These are phyloP conservation scores for Oscheius sp. DNA, from an alignment of 1,140 invertebrate genomes.

Conservation along the genomic window DNA sequence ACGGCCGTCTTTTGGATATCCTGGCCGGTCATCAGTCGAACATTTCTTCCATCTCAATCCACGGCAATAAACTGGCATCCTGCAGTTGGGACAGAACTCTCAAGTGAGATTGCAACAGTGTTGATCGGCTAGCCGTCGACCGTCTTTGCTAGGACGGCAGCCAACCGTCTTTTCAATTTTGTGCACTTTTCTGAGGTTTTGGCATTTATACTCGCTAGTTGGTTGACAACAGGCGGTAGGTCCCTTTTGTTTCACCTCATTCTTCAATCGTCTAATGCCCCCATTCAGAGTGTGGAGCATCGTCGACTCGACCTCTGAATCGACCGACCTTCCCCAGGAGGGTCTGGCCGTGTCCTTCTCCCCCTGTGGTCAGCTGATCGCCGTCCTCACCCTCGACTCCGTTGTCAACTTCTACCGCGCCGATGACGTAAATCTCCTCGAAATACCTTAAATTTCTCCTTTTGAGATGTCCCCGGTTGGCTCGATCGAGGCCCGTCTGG, in stretches of 20 bases:
- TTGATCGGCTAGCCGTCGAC: no score
- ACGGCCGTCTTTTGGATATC: conserved; percentile 82
- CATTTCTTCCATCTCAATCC: conserved; percentile 77
- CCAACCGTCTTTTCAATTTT: no score
- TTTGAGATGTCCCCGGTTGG: conserved; percentile 49
- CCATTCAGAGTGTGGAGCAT: conserved; percentile 78
- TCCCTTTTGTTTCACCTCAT: not conserved
- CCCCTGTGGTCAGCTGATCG: conserved; percentile 84
- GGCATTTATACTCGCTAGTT: no score
- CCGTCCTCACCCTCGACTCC: conserved; percentile 83
- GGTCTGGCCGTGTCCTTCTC: conserved; percentile 80
- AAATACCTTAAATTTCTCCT: not conserved
- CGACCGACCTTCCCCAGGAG: conserved; percentile 75
- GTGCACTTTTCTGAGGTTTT: no score
- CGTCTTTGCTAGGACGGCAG: no score
- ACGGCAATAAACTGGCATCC: conserved; percentile 73
- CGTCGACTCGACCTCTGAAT: conserved; percentile 79
- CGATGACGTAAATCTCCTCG: conserved; percentile 15
- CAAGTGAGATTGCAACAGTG: conserved; percentile 62
- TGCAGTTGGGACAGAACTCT: conserved; percentile 91
- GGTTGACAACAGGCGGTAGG: not conserved
- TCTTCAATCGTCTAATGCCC: not conserved
- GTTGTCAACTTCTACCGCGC: conserved; percentile 81
- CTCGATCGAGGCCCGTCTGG: conserved; percentile 76
- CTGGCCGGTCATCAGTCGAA: conserved; percentile 88